These are phyloP conservation scores for Oncopodura yosiiana DNA, from an alignment of 1,140 invertebrate species.

Conservation along the genomic window DNA sequence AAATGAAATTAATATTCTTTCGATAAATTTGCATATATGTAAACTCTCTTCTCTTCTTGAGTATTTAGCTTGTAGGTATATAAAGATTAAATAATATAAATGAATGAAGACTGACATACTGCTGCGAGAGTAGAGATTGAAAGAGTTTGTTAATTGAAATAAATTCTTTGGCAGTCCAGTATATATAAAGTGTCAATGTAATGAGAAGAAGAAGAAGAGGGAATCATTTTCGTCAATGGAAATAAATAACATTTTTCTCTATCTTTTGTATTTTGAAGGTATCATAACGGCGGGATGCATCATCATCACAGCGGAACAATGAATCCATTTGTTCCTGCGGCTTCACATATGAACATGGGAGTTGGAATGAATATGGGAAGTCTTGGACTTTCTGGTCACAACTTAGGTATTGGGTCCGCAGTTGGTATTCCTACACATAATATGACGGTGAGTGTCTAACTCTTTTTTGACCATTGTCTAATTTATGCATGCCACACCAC, in stretches of 20 bases:
- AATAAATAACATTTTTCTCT: too few relatives aligned
- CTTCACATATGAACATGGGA: slow-evolving; percentile 31
- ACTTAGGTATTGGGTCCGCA: slow-evolving; percentile 27
- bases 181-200: not conserved
- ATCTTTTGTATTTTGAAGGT: slow-evolving; percentile 21
- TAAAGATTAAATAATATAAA: too few relatives aligned
- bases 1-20: not conserved
- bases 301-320: slow-evolving; percentile 30
- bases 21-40: not conserved
- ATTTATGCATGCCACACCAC: too few relatives aligned
- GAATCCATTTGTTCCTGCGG: slow-evolving; percentile 27
- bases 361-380: slow-evolving; percentile 33
- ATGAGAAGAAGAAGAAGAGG: too few relatives aligned
- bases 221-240: slow-evolving; percentile 1
- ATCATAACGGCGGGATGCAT: slow-evolving; percentile 35
- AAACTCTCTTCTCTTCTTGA: not conserved
- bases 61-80: too few relatives aligned
- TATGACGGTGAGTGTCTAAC: slow-evolving; percentile 28
- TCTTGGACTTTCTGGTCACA: slow-evolving; percentile 31
- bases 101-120: too few relatives aligned
- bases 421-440: slow-evolving; percentile 22
- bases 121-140: too few relatives aligned
- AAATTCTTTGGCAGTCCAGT: not conserved
- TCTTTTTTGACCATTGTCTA: too few relatives aligned
- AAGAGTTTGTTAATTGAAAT: not conserved